phyloP scores from a whole-genome alignment of 2,113 vertebrate genomes.

The Atlantisia rogersi region DNA sequence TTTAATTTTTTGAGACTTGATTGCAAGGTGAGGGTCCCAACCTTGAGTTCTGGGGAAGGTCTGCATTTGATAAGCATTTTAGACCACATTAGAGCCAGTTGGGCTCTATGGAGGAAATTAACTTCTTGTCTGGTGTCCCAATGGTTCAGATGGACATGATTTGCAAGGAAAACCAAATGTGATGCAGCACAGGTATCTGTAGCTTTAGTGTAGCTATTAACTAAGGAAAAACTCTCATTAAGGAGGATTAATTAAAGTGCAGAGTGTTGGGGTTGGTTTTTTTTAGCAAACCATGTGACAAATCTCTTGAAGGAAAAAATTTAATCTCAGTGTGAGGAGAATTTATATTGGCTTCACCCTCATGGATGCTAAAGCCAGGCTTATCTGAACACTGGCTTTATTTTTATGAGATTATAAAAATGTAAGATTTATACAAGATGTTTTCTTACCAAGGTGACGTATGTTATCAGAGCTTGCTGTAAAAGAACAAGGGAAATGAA shows the following conservation, averaged over 20 bases:
- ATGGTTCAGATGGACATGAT: neutral
- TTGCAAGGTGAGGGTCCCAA: neutral
- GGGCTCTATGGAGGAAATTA: neutral
- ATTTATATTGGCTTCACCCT: neutral
- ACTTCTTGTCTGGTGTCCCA: neutral
- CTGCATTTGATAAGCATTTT: too few species aligned
- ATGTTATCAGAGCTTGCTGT: fast-evolving
- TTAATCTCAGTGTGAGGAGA: neutral
- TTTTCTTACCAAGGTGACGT: neutral
- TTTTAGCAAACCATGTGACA: too few species aligned
- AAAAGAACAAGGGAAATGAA: neutral
- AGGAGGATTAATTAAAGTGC: neutral
- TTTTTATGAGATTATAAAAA: neutral
- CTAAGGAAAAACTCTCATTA: neutral
- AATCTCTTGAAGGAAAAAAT: neutral
- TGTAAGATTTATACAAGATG: neutral
- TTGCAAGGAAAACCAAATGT: neutral
- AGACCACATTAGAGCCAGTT: neutral
- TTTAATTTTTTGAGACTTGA: neutral
- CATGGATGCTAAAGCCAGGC: neutral
- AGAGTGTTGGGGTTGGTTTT: too few species aligned
- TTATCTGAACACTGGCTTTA: neutral
- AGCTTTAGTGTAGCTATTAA: neutral
- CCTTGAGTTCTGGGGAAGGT: neutral
- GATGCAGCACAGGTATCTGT: neutral